Conservation (phyloP, 2,888 invertebrate genomes). For the Eledone cirrhosa region DNA sequence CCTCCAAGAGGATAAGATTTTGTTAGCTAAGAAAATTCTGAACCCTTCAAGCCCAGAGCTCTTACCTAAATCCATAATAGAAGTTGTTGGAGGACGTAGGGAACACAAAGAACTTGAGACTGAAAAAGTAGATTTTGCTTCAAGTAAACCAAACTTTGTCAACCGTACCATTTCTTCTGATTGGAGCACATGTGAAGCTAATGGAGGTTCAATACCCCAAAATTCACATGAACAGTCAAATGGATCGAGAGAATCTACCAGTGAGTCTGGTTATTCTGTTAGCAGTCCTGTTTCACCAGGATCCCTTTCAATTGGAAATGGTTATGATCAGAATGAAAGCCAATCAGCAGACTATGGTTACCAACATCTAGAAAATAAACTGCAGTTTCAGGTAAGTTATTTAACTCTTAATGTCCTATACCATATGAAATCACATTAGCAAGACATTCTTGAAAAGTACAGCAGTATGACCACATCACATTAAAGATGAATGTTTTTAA, state of each 20-base stretch:
- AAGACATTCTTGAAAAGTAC: too few relatives aligned
- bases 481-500: too few relatives aligned
- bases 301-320: not conserved
- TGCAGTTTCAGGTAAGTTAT: conserved; percentile 7
- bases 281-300: not conserved
- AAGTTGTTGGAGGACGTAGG: not conserved
- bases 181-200: not conserved
- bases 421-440: too few relatives aligned
- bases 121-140: not conserved
- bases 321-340: not conserved
- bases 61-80: not conserved
- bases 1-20: too few relatives aligned
- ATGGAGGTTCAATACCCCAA: not conserved
- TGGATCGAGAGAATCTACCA: not conserved
- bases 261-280: not conserved
- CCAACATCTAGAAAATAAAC: conserved; percentile 11
- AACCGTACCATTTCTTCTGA: not conserved
- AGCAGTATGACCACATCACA: too few relatives aligned
- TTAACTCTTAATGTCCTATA: too few relatives aligned
- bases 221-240: not conserved
- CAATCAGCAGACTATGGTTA: not conserved
- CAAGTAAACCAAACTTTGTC: not conserved
- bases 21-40: too few relatives aligned
- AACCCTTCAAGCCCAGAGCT: not conserved
- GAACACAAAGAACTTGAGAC: not conserved